A percentile compares a stretch with the other conserved stretches of the same genome.
phyloP scores from a whole-genome alignment of 2,888 invertebrate genomes.

The Chrysotoxum bicinctum region DNA sequence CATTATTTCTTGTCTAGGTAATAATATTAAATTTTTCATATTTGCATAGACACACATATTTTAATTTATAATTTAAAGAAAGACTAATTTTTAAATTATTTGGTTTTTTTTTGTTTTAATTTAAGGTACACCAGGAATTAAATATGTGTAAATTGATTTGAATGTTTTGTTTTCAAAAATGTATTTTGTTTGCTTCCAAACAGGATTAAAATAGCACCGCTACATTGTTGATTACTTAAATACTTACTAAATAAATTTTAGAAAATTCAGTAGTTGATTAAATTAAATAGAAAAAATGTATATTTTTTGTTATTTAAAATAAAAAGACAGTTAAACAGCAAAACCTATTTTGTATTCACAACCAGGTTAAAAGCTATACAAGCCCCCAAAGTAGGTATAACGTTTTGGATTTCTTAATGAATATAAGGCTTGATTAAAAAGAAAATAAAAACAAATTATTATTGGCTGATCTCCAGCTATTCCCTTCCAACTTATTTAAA shows the following conservation, averaged over 20 bases:
- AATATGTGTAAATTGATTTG: conserved; percentile 63
- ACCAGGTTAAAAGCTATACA: conserved; percentile 68
- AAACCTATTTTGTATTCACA: conserved; percentile 57
- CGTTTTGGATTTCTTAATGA: too few species aligned
- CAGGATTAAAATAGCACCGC: conserved; percentile 69
- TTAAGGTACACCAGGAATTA: conserved; percentile 69
- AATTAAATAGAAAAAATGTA: background rate
- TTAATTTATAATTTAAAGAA: conserved; percentile 3
- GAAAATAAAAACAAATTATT: too few species aligned
- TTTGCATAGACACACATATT: conserved; percentile 24
- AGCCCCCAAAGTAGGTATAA: conserved; percentile 37
- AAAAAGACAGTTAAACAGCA: conserved; percentile 43
- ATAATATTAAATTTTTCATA: conserved; percentile 32
- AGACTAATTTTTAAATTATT: conserved; percentile 41
- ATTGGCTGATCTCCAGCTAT: too few species aligned
- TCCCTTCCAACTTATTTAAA: too few species aligned
- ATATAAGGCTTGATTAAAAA: background rate
- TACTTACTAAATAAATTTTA: conserved; percentile 25
- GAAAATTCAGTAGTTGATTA: background rate
- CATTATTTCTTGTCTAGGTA: background rate
- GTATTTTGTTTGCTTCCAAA: conserved; percentile 37
- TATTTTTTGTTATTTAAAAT: background rate
- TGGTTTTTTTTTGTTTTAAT: conserved; percentile 27
- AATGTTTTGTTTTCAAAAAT: conserved; percentile 19
- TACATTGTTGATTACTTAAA: conserved; percentile 49